Evolutionary conservation across 2,113 vertebrate genomes (phyloP), one percentile per base, ranked within the genome.

Genomic region (Vulpes vulpes): DNA sequence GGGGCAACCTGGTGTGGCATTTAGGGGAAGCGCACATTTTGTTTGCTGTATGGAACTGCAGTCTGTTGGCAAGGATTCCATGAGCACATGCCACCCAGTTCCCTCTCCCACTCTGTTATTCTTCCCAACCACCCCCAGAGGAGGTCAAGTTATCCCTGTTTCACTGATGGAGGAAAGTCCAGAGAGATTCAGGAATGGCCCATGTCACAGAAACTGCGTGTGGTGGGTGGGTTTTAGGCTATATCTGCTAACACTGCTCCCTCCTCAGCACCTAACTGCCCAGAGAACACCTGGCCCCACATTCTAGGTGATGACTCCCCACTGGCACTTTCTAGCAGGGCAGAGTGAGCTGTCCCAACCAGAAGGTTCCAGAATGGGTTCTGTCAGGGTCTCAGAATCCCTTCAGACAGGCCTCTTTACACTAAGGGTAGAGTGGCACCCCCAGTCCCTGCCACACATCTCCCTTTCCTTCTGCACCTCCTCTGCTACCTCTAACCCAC

Each of bases 191-290:
- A 9, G 27, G 22, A 60, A 32, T 38, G 27, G 35, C 6, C 17
- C 43, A 17, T 19, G 55, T 43, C 35, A 25, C 4, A 25, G 32
- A 43, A n/a, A 51, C n/a, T 64, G 30, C 59, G 8, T 57, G 22
- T 17, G 4, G 57, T 23, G 11, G 14, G 35, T 9, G 35, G 14
- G 49, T 69, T n/a, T 67, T 11, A 69, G 32, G 49, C 69, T 19
- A 3, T 0, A 23, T 35, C 49, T 53, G 12, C 43, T 65, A 43
- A 16, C 3, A 10, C 19, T 4, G 1, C 49, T 38, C 20, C 27
- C 14, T 12, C 51, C n/a, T 35, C 7, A 27, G 23, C n/a, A 67
- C 23, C 9, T 5, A 27, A 89, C 27, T 27, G 3, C 55, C 23
- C 83, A 67, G 51, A 35, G 23, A 57, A 71, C 12, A 71, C 32